phyloP scores from a whole-genome alignment of 2,113 vertebrate species.

The Corvus cornix region DNA sequence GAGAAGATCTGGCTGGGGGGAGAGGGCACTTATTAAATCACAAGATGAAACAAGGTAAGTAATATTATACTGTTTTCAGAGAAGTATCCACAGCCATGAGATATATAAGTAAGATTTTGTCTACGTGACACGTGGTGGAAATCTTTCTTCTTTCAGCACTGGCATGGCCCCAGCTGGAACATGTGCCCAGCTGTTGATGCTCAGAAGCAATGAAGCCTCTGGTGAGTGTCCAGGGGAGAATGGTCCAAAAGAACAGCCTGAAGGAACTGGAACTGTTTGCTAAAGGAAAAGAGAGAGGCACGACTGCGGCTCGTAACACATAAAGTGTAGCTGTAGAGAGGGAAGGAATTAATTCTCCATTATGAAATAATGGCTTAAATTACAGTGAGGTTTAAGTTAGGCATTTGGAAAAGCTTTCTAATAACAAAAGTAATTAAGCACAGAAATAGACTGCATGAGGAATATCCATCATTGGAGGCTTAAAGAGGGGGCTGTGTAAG shows the following conservation, averaged over 20 bases:
- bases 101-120: neutral
- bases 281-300: neutral
- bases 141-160: neutral
- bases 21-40: neutral
- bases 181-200: neutral
- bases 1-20: neutral
- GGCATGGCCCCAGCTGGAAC: neutral
- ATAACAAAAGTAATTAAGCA: constrained; percentile 37
- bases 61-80: neutral
- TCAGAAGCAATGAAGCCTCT: neutral
- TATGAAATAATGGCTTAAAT: constrained; percentile 21
- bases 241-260: neutral
- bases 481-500: neutral
- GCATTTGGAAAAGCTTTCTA: constrained; percentile 29
- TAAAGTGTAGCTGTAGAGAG: neutral
- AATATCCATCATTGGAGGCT: neutral
- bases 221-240: neutral
- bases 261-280: neutral
- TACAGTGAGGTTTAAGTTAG: constrained; percentile 4
- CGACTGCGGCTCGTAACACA: accelerated
- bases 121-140: neutral
- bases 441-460: neutral
- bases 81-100: neutral
- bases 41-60: neutral
- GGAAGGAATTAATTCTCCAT: constrained; percentile 33